Conservation (phyloP, 2,888 invertebrate genomes). For the Drosophila bunnanda region DNA sequence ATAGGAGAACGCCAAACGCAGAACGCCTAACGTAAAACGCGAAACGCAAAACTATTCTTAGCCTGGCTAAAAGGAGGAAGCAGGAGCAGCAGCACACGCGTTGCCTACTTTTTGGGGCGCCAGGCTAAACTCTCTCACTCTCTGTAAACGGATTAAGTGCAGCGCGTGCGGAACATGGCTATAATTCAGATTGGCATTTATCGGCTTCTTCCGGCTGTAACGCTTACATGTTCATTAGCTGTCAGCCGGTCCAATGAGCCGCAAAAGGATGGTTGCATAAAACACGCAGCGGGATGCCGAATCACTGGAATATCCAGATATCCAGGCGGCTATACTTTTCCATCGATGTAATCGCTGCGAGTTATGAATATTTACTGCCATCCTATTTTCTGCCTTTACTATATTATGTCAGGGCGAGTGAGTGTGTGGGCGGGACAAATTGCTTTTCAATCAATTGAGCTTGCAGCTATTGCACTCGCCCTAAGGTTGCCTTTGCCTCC, state of each 20-base stretch:
- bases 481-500: constrained; percentile 42
- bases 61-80: neutral
- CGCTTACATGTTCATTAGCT: constrained; percentile 33
- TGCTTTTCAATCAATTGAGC: constrained; percentile 79
- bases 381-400: constrained; percentile 47
- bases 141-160: constrained; percentile 20
- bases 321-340: no score
- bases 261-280: constrained; percentile 11
- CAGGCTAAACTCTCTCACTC: neutral
- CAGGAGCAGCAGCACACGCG: constrained; percentile 30
- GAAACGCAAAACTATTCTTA: constrained; percentile 27
- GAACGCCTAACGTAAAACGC: neutral
- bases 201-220: constrained; percentile 16
- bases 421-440: constrained; percentile 60
- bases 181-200: constrained; percentile 26
- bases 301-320: neutral
- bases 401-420: constrained; percentile 15
- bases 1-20: constrained; percentile 8
- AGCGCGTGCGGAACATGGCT: constrained; percentile 15
- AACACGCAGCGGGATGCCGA: constrained; percentile 18
- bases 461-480: constrained; percentile 75
- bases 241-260: constrained; percentile 17
- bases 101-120: constrained; percentile 38
- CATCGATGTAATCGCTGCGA: constrained; percentile 25
- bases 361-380: constrained; percentile 42